Base-by-base conservation (phyloP, 2,888 invertebrate genomes). In the Neelides folsomi region DNA sequence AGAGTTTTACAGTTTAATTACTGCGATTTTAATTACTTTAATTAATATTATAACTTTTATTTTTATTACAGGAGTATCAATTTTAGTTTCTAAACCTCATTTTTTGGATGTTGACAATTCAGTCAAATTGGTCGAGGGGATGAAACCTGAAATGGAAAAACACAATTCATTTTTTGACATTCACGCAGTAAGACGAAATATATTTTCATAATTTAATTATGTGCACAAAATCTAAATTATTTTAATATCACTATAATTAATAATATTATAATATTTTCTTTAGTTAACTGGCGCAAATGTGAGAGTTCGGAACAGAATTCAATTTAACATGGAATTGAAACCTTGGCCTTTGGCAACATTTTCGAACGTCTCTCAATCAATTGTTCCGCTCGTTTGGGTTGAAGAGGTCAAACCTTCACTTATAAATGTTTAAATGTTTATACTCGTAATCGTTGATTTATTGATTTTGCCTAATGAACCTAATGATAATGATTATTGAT, bases 261-360 rank as follows among this genome's bases (percentile, higher is more conserved):
- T n/a, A n/a, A n/a, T n/a, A n/a, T n/a, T n/a, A n/a, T n/a, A n/a
- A n/a, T n/a, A n/a, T 41, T 35, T 8, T 27, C 48, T 49, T 34
- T 19, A 63, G 63, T 51, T 57, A 54, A 68, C 69, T 35, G 69
- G 69, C 49, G 68, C 69, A n/a, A 56, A 64, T 3, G 53, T 66
- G 20, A 47, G 51, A 37, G 63, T 62, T 8, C 49, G 51, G 9
- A 64, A 62, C 37, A 36, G 62, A 38, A 50, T 66, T 35, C 66
- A 66, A 51, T 64, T 65, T 47, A 62, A 60, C 35, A 56, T 63
- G 18, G 58, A 61, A 39, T 20, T 66, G 47, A 52, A 47, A 19
- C 58, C 54, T 13, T 51, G 47, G 35, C 10, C n/a, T 4, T 55
- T 51, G 55, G 37, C 48, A 9, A 48, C 52, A 46, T 51, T 55